Conservation (phyloP, 2,888 invertebrate species). For the Aproaerema taeniolella region DNA sequence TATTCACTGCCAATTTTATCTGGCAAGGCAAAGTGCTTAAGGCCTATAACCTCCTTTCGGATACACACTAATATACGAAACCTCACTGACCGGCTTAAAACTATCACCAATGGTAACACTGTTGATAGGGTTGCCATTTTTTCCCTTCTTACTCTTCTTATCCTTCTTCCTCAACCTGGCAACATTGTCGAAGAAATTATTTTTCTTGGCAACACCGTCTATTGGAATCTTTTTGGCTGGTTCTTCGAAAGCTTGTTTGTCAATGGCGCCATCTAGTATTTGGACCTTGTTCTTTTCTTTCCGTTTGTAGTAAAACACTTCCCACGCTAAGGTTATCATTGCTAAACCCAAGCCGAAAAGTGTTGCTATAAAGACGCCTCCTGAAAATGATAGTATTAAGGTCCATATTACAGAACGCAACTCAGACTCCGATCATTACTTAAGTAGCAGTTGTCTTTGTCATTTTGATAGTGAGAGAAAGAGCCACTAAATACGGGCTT, state of each 20-base stretch:
- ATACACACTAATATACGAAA: slow-evolving; percentile 61
- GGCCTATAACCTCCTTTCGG: slow-evolving; percentile 53
- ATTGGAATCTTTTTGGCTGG: slow-evolving; percentile 30
- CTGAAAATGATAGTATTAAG: too few relatives aligned
- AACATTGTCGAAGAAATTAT: slow-evolving; percentile 13
- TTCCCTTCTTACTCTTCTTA: slow-evolving; percentile 23
- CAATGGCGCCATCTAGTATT: slow-evolving; percentile 30
- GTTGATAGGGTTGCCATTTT: slow-evolving; percentile 27
- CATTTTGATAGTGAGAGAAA: too few relatives aligned
- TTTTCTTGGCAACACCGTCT: slow-evolving; percentile 32
- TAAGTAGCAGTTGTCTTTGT: too few relatives aligned
- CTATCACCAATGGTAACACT: slow-evolving; percentile 64
- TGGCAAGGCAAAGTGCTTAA: too few relatives aligned
- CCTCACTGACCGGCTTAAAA: slow-evolving; percentile 55
- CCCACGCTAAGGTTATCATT: slow-evolving; percentile 88
- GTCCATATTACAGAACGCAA: too few relatives aligned
- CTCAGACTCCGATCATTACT: too few relatives aligned
- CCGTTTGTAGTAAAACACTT: slow-evolving; percentile 86
- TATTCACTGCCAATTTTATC: too few relatives aligned
- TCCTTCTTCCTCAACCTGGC: slow-evolving; percentile 31
- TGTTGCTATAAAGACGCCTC: slow-evolving; percentile 94
- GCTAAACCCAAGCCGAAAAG: slow-evolving; percentile 89
- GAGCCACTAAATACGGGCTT: too few relatives aligned
- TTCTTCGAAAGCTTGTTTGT: slow-evolving; percentile 33
- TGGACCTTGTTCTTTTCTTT: slow-evolving; percentile 63